A percentile compares a stretch with the other conserved stretches of the same genome.
phyloP scores from a whole-genome alignment of 2,113 vertebrate species.

The Anser brachyrhynchus region DNA sequence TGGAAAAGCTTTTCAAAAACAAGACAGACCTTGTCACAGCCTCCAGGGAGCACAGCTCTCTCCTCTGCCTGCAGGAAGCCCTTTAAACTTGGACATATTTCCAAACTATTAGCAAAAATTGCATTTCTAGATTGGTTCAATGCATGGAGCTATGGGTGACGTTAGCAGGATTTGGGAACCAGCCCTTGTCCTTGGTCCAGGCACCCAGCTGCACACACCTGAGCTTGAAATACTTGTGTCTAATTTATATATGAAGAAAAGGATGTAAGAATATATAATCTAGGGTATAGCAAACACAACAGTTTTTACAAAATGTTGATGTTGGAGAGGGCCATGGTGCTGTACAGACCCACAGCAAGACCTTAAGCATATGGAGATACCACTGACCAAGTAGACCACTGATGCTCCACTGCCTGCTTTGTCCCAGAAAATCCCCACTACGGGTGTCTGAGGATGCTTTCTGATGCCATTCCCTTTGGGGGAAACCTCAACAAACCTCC shows the following conservation, averaged over 20 bases:
- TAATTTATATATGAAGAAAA: background rate
- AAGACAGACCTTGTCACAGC: accelerated
- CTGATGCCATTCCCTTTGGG: background rate
- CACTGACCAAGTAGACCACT: background rate
- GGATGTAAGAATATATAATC: background rate
- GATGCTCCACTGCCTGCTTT: background rate
- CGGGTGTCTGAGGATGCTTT: background rate
- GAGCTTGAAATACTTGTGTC: background rate
- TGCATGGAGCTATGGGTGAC: background rate
- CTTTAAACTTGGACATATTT: background rate
- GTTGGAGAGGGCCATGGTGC: background rate
- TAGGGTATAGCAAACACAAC: background rate
- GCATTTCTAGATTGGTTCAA: background rate
- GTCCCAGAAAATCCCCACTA: background rate
- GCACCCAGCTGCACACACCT: accelerated
- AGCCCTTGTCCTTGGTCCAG: background rate
- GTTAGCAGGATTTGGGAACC: background rate
- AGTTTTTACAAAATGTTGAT: background rate
- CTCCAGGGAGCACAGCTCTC: background rate
- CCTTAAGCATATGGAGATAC: background rate
- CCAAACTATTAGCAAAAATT: background rate
- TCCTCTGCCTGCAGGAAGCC: background rate
- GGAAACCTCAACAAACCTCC: background rate
- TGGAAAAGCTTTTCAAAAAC: background rate
- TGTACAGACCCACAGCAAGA: background rate